Conservation (phyloP, 1,140 invertebrate genomes). For the Panagrolaimus sp. region DNA sequence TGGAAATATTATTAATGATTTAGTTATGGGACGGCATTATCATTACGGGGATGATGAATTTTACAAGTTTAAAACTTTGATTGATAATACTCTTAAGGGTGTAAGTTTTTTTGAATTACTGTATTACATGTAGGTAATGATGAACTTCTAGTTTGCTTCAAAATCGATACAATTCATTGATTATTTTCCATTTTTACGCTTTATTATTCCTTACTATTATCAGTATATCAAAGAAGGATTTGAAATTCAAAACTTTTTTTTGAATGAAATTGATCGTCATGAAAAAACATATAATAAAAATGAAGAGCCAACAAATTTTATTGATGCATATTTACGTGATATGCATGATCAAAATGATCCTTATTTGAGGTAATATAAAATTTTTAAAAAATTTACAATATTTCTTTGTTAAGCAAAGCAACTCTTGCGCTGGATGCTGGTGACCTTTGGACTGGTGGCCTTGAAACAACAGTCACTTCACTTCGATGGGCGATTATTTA, state of each 20-base stretch:
- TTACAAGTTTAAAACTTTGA: constrained; percentile 41
- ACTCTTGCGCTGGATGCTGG: constrained; percentile 40
- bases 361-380: constrained; percentile 21
- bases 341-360: constrained; percentile 18
- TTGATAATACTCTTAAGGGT: constrained; percentile 36
- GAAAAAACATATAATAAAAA: constrained; percentile 8
- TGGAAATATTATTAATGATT: constrained; percentile 51
- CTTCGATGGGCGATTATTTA: constrained; percentile 44
- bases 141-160: constrained; percentile 40
- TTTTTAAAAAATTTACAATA: not conserved
- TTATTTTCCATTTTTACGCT: constrained; percentile 32
- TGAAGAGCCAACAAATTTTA: constrained; percentile 35
- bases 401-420: constrained; percentile 24
- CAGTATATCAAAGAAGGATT: constrained; percentile 41
- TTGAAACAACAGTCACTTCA: constrained; percentile 45
- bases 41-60: constrained; percentile 43
- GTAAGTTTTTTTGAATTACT: constrained; percentile 19
- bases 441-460: constrained; percentile 44
- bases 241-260: constrained; percentile 38
- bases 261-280: constrained; percentile 45
- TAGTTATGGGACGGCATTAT: constrained; percentile 43
- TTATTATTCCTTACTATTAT: constrained; percentile 37
- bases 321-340: constrained; percentile 36
- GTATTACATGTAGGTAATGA: too few species aligned
- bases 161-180: constrained; percentile 42